Evolutionary conservation across 2,797 vertebrate genomes (phyloP), one percentile per base, ranked within the genome.

Genomic region (Danio aesculapii): DNA sequence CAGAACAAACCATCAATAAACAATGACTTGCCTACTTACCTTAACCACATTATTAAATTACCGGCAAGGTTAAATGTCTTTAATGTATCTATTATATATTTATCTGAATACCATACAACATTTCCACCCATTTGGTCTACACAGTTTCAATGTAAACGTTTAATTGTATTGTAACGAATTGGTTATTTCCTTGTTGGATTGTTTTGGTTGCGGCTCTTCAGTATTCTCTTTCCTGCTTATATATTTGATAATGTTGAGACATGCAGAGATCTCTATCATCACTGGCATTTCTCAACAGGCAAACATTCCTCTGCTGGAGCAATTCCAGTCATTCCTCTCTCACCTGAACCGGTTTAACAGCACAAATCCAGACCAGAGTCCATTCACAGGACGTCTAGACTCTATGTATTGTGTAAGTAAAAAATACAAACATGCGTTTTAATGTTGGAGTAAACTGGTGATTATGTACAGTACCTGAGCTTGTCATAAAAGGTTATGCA

Each of bases 311-410:
- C 57, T 64, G 68, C 19, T 39, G 50, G 69, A 79, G 70, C 59
- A 78, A 88, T 90, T 93, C 88, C 87, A 88, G 47, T 71, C 83
- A 49, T 88, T 83, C 84, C 83, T 87, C 30, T 80, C 77, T 86
- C 86, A 92, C 81, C 93, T 90, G 88, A 90, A 84, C 94, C 87
- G 91, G 94, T 62, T 8, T 52, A 16, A 43, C 44, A 8, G 50
- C 10, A 44, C 58, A 72, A 30, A 53, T 46, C 4, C 57, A 53
- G 13, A 55, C 47, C 47, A 30, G 47, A 61, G 39, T 59, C 30
- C 68, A 17, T 44, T 16, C 10, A 68, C 63, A 68, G 2, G 44
- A n/a, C 30, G 74, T 74, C 30, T 21, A 67, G 30, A 77, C 69
- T 87, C 30, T 66, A 61, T 67, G 44, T 53, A 14, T 58, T 68